phyloP scores from a whole-genome alignment of 2,888 invertebrate genomes.

The Tuta absoluta region DNA sequence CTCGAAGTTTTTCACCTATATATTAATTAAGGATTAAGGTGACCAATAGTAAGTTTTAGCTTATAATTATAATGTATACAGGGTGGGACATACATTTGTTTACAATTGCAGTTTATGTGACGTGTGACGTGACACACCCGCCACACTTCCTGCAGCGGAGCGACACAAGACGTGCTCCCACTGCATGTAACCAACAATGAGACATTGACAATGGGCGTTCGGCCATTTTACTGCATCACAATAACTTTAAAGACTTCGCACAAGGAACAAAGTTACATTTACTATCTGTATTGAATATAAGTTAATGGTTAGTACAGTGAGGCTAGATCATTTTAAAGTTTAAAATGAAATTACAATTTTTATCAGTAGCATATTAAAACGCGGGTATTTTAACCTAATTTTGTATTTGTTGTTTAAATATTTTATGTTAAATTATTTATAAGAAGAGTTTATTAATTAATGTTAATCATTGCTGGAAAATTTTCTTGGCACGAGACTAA shows the following conservation, averaged over 20 bases:
- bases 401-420: background rate
- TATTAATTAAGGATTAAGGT: background rate
- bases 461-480: background rate
- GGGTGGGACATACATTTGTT: no score
- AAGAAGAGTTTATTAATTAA: constrained; percentile 12
- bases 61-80: no score
- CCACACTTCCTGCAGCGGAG: no score
- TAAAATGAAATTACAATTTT: background rate
- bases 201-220: background rate
- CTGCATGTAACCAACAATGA: no score
- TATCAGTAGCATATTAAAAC: background rate
- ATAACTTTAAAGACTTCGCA: background rate
- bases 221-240: background rate
- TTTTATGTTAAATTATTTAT: constrained; percentile 7
- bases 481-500: constrained; percentile 1
- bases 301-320: background rate
- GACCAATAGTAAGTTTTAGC: background rate
- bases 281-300: background rate
- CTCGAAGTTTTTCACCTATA: background rate
- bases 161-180: no score
- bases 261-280: constrained; percentile 6
- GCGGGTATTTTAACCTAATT: constrained; percentile 1
- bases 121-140: no score
- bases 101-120: no score
- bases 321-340: background rate